Percentiles rank a stretch among this genome's conserved stretches.
Evolutionary conservation across 2,797 vertebrate genomes (phyloP).

Genomic region (Acridotheres tristis): DNA sequence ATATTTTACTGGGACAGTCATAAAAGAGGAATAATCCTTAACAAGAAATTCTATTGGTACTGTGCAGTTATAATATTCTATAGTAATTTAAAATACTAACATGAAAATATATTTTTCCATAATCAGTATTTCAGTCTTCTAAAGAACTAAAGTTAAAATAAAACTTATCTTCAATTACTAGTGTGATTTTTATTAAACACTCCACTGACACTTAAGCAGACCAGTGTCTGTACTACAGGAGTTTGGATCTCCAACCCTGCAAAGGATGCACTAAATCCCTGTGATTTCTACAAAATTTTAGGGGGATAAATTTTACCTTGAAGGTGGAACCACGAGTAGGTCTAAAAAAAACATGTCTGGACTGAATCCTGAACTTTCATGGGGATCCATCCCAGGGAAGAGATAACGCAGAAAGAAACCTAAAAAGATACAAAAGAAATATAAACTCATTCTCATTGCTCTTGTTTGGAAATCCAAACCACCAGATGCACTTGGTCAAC

Average conservation of each 20-base stretch:
- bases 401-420: slow-evolving; percentile 91
- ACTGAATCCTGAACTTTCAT: slow-evolving; percentile 64
- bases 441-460: background rate
- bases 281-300: background rate
- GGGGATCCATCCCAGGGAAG: slow-evolving; percentile 83
- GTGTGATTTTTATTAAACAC: background rate
- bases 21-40: background rate
- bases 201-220: background rate
- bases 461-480: background rate
- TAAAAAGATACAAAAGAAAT: slow-evolving; percentile 44
- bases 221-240: fast-evolving
- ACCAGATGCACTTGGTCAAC: background rate
- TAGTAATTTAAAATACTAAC: background rate
- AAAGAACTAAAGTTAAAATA: background rate
- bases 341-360: slow-evolving; percentile 91
- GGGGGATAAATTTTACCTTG: slow-evolving; percentile 77
- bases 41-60: background rate
- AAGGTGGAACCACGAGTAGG: slow-evolving; percentile 90
- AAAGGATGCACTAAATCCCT: background rate
- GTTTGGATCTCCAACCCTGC: background rate
- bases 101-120: background rate
- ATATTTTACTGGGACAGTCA: background rate
- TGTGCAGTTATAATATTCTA: background rate
- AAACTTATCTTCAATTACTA: background rate
- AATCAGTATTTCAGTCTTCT: background rate